phyloP scores from a whole-genome alignment of 2,888 invertebrate genomes.

The Oxystoma pomonae region DNA sequence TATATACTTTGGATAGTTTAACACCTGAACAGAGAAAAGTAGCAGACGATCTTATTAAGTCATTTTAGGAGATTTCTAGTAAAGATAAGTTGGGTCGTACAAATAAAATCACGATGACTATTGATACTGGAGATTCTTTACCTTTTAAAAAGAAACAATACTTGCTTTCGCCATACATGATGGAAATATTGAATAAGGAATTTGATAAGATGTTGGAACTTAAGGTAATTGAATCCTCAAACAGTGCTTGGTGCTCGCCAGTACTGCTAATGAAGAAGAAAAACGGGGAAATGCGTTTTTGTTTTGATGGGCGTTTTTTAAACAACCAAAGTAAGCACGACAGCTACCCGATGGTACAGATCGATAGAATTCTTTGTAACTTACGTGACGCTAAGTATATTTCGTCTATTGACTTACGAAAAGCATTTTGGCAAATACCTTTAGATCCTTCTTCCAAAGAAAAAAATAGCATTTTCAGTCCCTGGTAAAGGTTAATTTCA shows the following conservation, averaged over 20 bases:
- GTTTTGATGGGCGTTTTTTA: constrained; percentile 30
- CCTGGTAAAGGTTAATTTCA: constrained; percentile 32
- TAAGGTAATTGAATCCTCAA: too few species aligned
- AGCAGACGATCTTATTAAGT: too few species aligned
- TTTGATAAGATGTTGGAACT: too few species aligned
- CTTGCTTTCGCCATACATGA: too few species aligned
- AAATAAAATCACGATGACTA: too few species aligned
- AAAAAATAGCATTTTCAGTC: constrained; percentile 35
- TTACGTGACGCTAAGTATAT: too few species aligned
- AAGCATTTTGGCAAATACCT: too few species aligned
- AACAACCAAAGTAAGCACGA: constrained; percentile 30
- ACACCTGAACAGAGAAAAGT: neutral
- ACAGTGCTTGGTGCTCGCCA: constrained; percentile 28
- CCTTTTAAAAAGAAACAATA: too few species aligned
- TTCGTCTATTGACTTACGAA: too few species aligned
- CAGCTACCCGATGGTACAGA: constrained; percentile 30
- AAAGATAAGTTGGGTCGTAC: constrained; percentile 3
- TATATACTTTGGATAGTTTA: neutral
- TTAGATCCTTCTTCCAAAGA: constrained; percentile 23
- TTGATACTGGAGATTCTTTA: too few species aligned
- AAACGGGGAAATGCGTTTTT: constrained; percentile 26
- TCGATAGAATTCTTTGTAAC: constrained; percentile 27
- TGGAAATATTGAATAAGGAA: constrained; percentile 16
- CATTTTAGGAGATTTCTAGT: too few species aligned
- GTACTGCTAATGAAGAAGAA: constrained; percentile 30